A percentile compares a stretch with the other conserved stretches of the same genome.
phyloP scores from a whole-genome alignment of 2,797 vertebrate species.

The Mus spretus region DNA sequence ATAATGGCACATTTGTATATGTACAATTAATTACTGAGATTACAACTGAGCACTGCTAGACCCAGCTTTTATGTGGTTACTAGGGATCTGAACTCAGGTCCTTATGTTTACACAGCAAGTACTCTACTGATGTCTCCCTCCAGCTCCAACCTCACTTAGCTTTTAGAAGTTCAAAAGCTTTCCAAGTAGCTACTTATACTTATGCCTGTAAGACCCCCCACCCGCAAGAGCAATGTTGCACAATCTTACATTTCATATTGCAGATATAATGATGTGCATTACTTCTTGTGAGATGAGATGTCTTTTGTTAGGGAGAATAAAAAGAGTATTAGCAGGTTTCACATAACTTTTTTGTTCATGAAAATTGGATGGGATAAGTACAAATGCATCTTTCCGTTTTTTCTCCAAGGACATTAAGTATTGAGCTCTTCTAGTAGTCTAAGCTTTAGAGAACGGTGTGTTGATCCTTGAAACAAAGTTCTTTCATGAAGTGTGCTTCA shows the following conservation, averaged over 20 bases:
- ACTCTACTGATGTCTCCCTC: neutral
- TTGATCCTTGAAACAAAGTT: conserved; percentile 6
- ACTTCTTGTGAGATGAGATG: neutral
- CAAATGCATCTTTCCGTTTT: neutral
- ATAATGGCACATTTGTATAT: neutral
- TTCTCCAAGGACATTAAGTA: conserved; percentile 8
- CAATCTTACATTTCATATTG: neutral
- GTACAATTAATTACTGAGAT: neutral
- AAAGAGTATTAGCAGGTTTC: conserved; percentile 31
- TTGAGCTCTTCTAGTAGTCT: neutral
- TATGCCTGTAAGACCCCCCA: neutral
- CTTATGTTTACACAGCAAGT: neutral
- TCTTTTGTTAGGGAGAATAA: conserved; percentile 31
- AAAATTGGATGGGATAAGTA: conserved; percentile 2
- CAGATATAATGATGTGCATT: neutral
- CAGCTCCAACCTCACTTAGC: neutral
- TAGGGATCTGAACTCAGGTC: neutral
- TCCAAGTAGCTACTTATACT: neutral
- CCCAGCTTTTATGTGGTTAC: neutral
- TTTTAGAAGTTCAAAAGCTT: conserved; percentile 5
- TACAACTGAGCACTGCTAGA: neutral
- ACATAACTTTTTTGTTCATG: neutral
- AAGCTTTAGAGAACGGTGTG: neutral
- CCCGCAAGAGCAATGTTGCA: neutral
- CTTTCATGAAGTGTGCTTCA: conserved; percentile 10